A percentile compares a stretch with the other conserved stretches of the same genome.
These are phyloP conservation scores for Glaucomys volans DNA, from an alignment of 2,113 vertebrate genomes.

Conservation along the genomic window DNA sequence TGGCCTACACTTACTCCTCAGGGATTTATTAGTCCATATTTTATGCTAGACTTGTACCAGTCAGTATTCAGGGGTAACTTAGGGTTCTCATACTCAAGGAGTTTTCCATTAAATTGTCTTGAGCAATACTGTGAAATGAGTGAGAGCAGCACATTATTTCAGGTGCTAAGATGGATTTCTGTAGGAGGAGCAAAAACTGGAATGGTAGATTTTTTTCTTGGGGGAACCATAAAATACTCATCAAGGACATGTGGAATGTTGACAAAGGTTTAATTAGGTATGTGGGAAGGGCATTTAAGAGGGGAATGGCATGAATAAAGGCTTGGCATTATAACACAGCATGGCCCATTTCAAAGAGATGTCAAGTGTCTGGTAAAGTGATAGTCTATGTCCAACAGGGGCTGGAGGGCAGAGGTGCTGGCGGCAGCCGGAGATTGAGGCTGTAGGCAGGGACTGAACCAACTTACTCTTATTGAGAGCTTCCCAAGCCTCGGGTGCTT, in stretches of 20 bases:
- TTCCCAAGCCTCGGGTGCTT: background rate
- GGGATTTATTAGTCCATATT: background rate
- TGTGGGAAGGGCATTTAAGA: background rate
- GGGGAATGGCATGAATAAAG: background rate
- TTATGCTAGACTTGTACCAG: background rate
- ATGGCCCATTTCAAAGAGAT: background rate
- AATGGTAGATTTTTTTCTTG: background rate
- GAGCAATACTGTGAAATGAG: background rate
- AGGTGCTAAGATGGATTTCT: background rate
- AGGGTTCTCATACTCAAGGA: background rate
- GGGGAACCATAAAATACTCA: background rate
- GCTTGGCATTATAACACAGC: background rate
- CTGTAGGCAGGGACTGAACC: background rate
- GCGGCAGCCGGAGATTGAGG: background rate
- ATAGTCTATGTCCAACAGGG: background rate
- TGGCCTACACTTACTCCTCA: background rate
- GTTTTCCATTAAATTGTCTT: background rate
- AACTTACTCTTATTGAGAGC: background rate
- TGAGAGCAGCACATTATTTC: background rate
- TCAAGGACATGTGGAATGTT: background rate
- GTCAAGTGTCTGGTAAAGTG: background rate
- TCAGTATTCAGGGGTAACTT: background rate
- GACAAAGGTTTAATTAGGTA: background rate
- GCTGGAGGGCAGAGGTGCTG: background rate
- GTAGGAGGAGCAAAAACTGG: background rate